Evolutionary conservation across 1,140 invertebrate species (phyloP).

Genomic region (Chlorops oryzae): DNA sequence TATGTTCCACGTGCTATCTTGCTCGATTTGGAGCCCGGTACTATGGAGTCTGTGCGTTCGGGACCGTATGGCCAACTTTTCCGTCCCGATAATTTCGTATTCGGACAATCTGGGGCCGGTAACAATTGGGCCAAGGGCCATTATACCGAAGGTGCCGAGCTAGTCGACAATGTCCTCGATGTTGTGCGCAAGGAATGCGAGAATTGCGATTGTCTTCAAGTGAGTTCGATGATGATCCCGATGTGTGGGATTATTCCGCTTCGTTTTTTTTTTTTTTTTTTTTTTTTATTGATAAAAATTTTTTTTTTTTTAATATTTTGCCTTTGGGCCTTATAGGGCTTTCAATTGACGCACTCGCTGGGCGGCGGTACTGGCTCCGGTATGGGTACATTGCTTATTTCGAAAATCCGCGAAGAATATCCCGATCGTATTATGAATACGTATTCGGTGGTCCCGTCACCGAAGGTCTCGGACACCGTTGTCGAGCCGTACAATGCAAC

Average conservation of each 20-base stretch:
- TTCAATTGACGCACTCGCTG: conserved; percentile 70
- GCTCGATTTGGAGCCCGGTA: conserved; percentile 69
- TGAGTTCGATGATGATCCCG: conserved; percentile 12
- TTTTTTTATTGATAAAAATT: not conserved
- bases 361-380: conserved; percentile 76
- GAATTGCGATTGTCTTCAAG: conserved; percentile 63
- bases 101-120: conserved; percentile 55
- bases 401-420: conserved; percentile 70
- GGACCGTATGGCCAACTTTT: conserved; percentile 68
- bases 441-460: conserved; percentile 71
- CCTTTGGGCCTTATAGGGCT: too few relatives aligned
- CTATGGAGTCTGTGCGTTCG: conserved; percentile 68
- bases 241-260: conserved; percentile 9
- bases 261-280: not conserved
- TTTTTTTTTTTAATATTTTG: conserved; percentile 58
- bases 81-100: conserved; percentile 68
- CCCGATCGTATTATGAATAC: conserved; percentile 84
- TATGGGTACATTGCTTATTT: conserved; percentile 71
- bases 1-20: conserved; percentile 74
- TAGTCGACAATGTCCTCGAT: conserved; percentile 72
- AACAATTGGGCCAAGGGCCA: conserved; percentile 62
- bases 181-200: conserved; percentile 74
- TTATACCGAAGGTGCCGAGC: conserved; percentile 71
- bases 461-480: conserved; percentile 72
- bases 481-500: conserved; percentile 78